Evolutionary conservation across 1,140 invertebrate genomes (phyloP).

Genomic region (Bombus cullumanus): DNA sequence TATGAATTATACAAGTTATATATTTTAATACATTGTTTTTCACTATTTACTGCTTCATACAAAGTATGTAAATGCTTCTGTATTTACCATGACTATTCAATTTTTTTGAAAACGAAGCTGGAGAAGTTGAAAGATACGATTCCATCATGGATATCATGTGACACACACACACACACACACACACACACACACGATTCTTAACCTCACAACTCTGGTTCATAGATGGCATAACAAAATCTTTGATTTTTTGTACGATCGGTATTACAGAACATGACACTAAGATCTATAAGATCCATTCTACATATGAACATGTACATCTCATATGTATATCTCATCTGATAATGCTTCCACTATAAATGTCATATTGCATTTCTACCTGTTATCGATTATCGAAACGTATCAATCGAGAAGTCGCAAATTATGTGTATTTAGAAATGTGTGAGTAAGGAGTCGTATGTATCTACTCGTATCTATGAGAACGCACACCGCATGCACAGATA

Average conservation of each 20-base stretch:
- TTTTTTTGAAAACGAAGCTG: too few species aligned
- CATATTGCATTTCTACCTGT: neutral
- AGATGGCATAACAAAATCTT: too few species aligned
- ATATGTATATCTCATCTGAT: too few species aligned
- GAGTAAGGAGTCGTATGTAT: neutral
- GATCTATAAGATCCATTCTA: neutral
- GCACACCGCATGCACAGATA: constrained; percentile 11
- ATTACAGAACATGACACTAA: too few species aligned
- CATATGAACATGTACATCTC: neutral
- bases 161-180: too few species aligned
- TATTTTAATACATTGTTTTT: constrained; percentile 2
- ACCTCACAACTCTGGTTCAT: neutral
- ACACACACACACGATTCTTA: too few species aligned
- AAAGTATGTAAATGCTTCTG: too few species aligned
- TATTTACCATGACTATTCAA: too few species aligned
- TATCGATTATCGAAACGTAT: constrained; percentile 6
- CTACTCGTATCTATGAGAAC: neutral
- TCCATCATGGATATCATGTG: too few species aligned
- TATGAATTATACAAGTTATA: neutral
- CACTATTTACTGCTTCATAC: neutral
- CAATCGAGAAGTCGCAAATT: neutral
- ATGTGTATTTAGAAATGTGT: neutral
- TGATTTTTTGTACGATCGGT: too few species aligned
- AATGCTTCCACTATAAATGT: too few species aligned
- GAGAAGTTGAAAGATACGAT: too few species aligned